Base-by-base conservation (phyloP, 2,888 invertebrate genomes). In the Linnaemya tessellans region DNA sequence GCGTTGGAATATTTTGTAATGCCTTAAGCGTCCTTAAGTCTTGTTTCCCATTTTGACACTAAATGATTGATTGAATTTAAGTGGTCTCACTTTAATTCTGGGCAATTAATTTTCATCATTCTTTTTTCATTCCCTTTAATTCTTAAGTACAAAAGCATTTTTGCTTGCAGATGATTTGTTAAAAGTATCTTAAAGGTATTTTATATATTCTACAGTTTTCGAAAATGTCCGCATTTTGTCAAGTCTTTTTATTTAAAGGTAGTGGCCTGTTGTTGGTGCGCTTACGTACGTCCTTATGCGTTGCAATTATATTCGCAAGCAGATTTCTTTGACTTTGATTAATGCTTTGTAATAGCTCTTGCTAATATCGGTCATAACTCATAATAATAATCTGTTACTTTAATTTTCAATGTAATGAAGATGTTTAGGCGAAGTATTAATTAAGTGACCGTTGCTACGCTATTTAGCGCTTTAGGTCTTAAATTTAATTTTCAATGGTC, bases 301-400 rank as follows among this genome's bases (percentile, higher is more conserved):
- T 41, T 20, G 71, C 65, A 84, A 80, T 79, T 82, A 79, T 75
- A 80, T 79, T 85, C 79, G 75, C 75, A 85, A 75, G 75, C 75
- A 62, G 79, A 74, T 68, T 58, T 80, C 58, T 74, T 80, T 83
- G 84, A 77, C 77, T 80, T 77, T 84, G 80, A 84, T 84, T 77
- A 84, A 84, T 80, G 77, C 67, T 46, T 43, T 4, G 64, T 67
- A 80, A 84, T 84, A 56, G 35, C 20, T 80, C 65, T 56, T 67
- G 25, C 60, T 75, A 80, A 49, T 80, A 77, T 46, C 15, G 10
- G 13, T 67, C 67, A 80, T 77, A 80, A 56, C 43, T 84, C 80
- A 80, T 60, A 71, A 62, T 80, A 65, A 62, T 80, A 65, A 70
- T 60, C 8, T 38, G 13, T 30, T 67, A 15, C 38, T 60, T 43